Evolutionary conservation across 2,113 vertebrate genomes (phyloP), one percentile per base, ranked within the genome.

Genomic region (Alaudala cheleensis): DNA sequence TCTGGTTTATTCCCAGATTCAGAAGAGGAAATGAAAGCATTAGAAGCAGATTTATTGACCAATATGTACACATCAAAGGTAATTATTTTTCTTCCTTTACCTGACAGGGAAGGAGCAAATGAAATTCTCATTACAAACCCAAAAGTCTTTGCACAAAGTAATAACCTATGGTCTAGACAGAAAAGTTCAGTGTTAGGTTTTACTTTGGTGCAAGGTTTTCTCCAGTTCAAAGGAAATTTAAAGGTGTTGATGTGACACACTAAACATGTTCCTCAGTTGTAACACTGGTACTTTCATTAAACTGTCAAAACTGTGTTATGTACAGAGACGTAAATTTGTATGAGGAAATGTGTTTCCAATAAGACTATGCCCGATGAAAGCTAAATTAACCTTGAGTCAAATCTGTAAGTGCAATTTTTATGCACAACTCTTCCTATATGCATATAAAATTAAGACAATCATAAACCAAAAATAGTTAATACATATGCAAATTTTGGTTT

Each of bases 1-100:
- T 98, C 94, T 97, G 60, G 83, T 98, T 97, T 97, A 76, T 96
- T 93, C 51, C 76, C 98, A 99, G 99, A 99, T 92, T 98, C 98
- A 54, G 98, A 99, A 94, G 98, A 99, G 97, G 98, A 99, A 90
- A 98, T 99, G 97, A 98, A 98, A 96, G 97, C 97, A 2, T 93
- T 99, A 80, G 98, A 99, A 93, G 98, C 98, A 96, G 98, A 99
- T 97, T 98, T 99, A 90, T 97, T 99, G 97, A 98, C 98, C 97
- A 98, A 97, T 96, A 98, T 99, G 96, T 98, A 99, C 93, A 97
- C 98, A 96, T 98, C 99, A 96, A 99, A 99, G 99, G 99, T 99
- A 98, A 87, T 86, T 90, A 67, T 92, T 95, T 97, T 95, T 78
- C 90, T 76, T 94, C 70, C 57, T 97, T 84, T 90, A 91, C 92